Percentiles rank a stretch among this genome's conserved stretches.
Evolutionary conservation across 2,113 vertebrate species (phyloP).

Genomic region (Hemicordylus capensis): DNA sequence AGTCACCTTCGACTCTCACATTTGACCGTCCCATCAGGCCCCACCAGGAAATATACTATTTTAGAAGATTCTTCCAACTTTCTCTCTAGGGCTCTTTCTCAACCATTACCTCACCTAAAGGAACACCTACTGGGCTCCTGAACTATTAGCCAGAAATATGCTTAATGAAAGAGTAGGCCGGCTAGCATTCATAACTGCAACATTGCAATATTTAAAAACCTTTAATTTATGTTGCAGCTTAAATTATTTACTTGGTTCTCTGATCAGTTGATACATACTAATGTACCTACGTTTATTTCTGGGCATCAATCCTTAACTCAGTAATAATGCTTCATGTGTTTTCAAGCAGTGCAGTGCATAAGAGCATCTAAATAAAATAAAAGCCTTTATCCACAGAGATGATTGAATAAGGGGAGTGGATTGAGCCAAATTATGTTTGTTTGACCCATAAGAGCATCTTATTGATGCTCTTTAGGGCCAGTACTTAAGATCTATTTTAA

Average conservation of each 20-base stretch:
- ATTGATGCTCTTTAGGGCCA: not conserved
- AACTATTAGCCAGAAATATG: no score
- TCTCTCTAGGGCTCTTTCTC: no score
- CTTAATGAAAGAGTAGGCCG: no score
- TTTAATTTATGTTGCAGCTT: conserved; percentile 22
- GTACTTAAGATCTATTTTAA: not conserved
- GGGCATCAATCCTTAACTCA: not conserved
- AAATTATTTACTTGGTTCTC: conserved; percentile 19
- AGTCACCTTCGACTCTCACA: no score
- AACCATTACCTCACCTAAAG: no score
- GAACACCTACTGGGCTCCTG: no score
- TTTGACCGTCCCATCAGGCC: no score
- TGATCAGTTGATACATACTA: not conserved
- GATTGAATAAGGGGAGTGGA: not conserved
- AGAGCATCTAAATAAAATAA: not conserved
- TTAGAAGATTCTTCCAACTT: no score
- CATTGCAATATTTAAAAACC: conserved; percentile 18
- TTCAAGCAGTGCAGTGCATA: not conserved
- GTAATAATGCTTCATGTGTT: not conserved
- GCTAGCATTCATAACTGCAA: not conserved
- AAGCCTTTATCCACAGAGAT: not conserved
- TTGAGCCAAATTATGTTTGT: not conserved
- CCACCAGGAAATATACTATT: no score
- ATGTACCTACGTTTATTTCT: not conserved
- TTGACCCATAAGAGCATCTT: not conserved